These are phyloP conservation scores for Pheosia tremula DNA, from an alignment of 2,888 invertebrate species.

Conservation along the genomic window DNA sequence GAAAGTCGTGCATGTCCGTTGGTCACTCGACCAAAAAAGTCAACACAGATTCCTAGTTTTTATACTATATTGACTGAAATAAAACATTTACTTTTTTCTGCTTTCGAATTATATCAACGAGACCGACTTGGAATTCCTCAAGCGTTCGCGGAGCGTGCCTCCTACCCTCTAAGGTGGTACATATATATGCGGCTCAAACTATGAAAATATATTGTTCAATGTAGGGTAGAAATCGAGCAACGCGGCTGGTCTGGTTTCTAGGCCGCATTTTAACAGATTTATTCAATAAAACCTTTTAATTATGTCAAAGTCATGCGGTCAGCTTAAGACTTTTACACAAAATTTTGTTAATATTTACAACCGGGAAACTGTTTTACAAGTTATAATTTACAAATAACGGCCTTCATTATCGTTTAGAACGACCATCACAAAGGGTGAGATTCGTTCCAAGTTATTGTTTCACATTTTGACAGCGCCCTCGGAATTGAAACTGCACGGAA, in stretches of 20 bases:
- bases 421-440: slow-evolving; percentile 59
- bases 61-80: slow-evolving; percentile 53
- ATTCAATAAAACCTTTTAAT: background rate
- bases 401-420: slow-evolving; percentile 67
- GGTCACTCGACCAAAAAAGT: slow-evolving; percentile 73
- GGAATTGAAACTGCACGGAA: slow-evolving; percentile 69
- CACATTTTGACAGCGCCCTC: slow-evolving; percentile 58
- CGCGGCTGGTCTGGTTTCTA: background rate
- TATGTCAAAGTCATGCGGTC: slow-evolving; percentile 4
- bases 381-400: slow-evolving; percentile 73
- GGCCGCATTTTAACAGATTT: background rate
- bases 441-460: slow-evolving; percentile 74
- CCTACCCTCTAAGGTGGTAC: slow-evolving; percentile 8
- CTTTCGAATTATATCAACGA: slow-evolving; percentile 18
- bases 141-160: slow-evolving; percentile 15
- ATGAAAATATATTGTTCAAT: slow-evolving; percentile 1
- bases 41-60: slow-evolving; percentile 67
- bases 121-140: slow-evolving; percentile 21
- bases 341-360: slow-evolving; percentile 7
- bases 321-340: slow-evolving; percentile 3
- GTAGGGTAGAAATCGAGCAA: background rate
- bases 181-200: background rate
- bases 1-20: slow-evolving; percentile 81
- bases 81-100: slow-evolving; percentile 35
- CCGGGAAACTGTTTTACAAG: slow-evolving; percentile 32